A percentile compares a stretch with the other conserved stretches of the same genome.
These are phyloP conservation scores for Podarcis muralis DNA, from an alignment of 2,113 vertebrate species.

Conservation along the genomic window DNA sequence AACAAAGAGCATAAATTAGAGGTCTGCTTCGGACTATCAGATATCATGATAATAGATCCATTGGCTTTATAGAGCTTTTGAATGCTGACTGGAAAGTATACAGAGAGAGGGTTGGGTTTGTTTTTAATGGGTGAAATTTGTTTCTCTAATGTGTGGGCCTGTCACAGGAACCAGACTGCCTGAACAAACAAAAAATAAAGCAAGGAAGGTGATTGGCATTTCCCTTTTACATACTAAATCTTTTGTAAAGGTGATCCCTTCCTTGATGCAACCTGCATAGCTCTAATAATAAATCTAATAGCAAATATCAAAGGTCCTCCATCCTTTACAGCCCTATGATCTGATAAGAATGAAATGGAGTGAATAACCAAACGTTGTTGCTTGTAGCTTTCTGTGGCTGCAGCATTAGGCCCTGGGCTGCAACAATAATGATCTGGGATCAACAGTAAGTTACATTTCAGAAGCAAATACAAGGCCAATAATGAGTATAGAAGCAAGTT, in stretches of 20 bases:
- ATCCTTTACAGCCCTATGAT: background rate
- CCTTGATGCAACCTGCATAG: conserved; percentile 3
- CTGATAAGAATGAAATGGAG: background rate
- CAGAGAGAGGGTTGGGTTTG: background rate
- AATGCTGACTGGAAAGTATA: background rate
- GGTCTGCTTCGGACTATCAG: conserved; percentile 8
- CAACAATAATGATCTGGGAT: background rate
- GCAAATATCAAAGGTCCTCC: background rate
- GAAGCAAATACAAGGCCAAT: background rate
- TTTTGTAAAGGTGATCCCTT: background rate
- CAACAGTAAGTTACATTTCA: background rate
- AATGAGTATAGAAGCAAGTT: background rate
- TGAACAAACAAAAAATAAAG: conserved; percentile 13
- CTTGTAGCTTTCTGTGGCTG: background rate
- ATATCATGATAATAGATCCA: background rate
- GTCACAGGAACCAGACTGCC: conserved; percentile 15
- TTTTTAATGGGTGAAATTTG: background rate
- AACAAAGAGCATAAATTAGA: background rate
- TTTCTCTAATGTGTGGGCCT: conserved; percentile 12
- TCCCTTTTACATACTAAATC: background rate
- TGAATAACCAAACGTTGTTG: background rate
- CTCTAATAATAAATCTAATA: background rate
- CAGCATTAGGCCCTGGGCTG: background rate
- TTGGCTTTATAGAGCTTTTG: conserved; percentile 18
- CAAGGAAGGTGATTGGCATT: background rate